A percentile compares a stretch with the other conserved stretches of the same genome.
These are phyloP conservation scores for Trichogramma pretiosum DNA, from an alignment of 1,140 invertebrate genomes.

Conservation along the genomic window DNA sequence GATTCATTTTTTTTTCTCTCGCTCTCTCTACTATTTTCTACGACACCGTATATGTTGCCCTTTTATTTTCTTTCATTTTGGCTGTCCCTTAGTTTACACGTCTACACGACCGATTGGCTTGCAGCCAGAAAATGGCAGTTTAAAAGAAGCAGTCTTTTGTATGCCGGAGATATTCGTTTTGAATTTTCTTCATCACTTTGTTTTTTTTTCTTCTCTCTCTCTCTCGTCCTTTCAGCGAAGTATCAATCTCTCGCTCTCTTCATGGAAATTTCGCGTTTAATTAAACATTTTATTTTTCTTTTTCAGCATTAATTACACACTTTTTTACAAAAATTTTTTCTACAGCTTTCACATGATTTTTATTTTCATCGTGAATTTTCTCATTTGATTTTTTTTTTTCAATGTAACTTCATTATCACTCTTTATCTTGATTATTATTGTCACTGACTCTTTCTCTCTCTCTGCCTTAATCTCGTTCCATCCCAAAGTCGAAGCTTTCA, in stretches of 20 bases:
- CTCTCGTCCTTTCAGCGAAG: background rate
- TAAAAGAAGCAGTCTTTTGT: background rate
- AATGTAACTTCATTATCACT: background rate
- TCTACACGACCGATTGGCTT: constrained; percentile 26
- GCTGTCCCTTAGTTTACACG: constrained; percentile 22
- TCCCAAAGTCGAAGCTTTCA: constrained; percentile 3
- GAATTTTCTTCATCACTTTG: too few species aligned
- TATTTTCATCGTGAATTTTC: background rate
- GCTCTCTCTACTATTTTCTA: too few species aligned
- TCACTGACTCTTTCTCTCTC: too few species aligned
- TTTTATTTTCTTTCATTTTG: constrained; percentile 21
- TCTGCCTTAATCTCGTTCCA: background rate
- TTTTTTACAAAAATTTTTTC: constrained; percentile 14
- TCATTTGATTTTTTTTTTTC: constrained; percentile 1
- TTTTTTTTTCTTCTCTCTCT: too few species aligned
- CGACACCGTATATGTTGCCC: too few species aligned
- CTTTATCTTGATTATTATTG: constrained; percentile 14
- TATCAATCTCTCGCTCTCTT: constrained; percentile 1
- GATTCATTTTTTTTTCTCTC: constrained; percentile 17
- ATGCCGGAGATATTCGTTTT: constrained; percentile 13
- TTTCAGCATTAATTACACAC: too few species aligned
- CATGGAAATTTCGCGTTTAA: background rate
- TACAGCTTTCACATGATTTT: constrained; percentile 11
- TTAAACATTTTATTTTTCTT: constrained; percentile 5
- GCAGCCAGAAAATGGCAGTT: constrained; percentile 23